Percentiles rank a stretch among this genome's conserved stretches.
These are phyloP conservation scores for Pseudorhombus dupliciocellatus DNA, from an alignment of 2,113 vertebrate species.

Conservation along the genomic window DNA sequence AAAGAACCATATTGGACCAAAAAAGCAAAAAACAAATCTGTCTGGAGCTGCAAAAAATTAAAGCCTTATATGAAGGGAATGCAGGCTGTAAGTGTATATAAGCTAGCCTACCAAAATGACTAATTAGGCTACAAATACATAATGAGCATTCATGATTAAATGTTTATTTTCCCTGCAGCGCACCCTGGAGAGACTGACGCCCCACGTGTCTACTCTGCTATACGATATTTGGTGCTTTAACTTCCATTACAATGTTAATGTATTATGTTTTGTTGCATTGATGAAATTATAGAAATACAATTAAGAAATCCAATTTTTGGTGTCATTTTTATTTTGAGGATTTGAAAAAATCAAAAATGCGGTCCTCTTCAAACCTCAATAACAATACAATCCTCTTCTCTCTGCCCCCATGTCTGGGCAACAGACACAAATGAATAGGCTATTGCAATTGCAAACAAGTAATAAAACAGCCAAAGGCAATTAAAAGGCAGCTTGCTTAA, in stretches of 20 bases:
- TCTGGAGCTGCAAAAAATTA: conserved; percentile 2
- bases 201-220: no score
- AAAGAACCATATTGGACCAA: not conserved
- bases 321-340: no score
- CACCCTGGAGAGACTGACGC: no score
- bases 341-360: no score
- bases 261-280: not conserved
- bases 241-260: conserved; percentile 1
- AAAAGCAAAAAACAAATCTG: not conserved
- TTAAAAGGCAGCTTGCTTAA: not conserved
- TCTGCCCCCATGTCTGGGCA: no score
- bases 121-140: conserved; percentile 2
- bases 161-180: no score
- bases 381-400: no score
- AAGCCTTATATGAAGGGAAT: not conserved
- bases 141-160: conserved; percentile 2
- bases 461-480: no score
- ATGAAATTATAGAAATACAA: conserved; percentile 1
- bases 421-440: no score
- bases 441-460: no score
- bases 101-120: conserved; percentile 1
- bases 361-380: no score
- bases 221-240: conserved; percentile 1
- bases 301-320: not conserved
- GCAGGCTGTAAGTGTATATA: not conserved